Evolutionary conservation across 2,113 vertebrate species (phyloP), one percentile per base, ranked within the genome.

Genomic region (Sceloporus undulatus): DNA sequence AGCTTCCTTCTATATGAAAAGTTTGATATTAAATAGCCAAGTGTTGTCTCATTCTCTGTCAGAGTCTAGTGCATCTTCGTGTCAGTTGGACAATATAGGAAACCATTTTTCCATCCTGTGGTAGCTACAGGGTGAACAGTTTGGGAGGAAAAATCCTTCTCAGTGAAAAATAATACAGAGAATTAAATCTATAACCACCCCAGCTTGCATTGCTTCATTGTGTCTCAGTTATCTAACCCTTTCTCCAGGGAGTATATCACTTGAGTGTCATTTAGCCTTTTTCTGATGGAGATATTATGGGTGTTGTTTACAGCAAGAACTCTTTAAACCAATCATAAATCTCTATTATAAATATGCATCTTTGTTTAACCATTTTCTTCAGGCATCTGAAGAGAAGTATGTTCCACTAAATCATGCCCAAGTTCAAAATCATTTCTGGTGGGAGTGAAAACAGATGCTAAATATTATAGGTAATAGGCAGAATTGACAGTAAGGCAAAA

Each of bases 211-310:
- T 76, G 86, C 90, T 73, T 21, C 65, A 2, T 0, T 86, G 85
- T 74, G 84, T 88, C 3, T 0, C 3, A 62, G 5, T 59, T 84
- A 84, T 5, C 21, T 65, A 40, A 0, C n/a, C 2, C 2, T 56
- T 88, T 84, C 34, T 92, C 19, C 48, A 62, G 38, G 25, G 7
- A 87, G 23, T 62, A 4, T 80, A 2, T 82, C n/a, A n/a, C 87
- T 94, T 90, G 68, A 3, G 84, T 0, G 54, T 16, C 11, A 0
- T 25, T n/a, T 84, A 56, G 38, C 81, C 0, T 42, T 48, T 86
- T 88, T 71, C 52, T 78, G 4, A 79, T 1, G 0, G 13, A 79
- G 21, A 7, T 34, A 0, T 82, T 78, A 82, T 70, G 70, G 1
- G 0, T 0, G n/a, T 29, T 90, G 59, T 79, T 87, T 85, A 42